phyloP scores from a whole-genome alignment of 2,888 invertebrate species.

The Timema cristinae region DNA sequence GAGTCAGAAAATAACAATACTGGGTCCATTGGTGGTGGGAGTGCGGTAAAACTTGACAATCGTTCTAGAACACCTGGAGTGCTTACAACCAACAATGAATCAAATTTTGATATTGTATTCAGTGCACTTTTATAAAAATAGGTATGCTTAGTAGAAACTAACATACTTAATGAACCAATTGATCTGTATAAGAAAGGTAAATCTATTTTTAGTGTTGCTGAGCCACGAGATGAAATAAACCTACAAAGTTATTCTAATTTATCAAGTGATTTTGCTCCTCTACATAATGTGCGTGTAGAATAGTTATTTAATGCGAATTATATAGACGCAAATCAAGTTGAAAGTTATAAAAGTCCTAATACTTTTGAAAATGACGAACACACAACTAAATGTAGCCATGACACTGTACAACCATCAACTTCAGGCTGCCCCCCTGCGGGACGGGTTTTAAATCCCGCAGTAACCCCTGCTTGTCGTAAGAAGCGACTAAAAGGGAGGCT shows the following conservation, averaged over 20 bases:
- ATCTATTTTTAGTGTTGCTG: no score
- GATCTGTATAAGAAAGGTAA: no score
- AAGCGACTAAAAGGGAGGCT: no score
- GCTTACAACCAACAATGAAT: not conserved
- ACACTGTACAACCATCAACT: not conserved
- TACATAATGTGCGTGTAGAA: not conserved
- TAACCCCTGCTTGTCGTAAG: no score
- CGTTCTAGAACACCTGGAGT: not conserved
- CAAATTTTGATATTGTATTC: conserved; percentile 3
- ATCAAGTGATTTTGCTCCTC: no score
- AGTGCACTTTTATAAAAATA: not conserved
- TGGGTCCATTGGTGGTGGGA: not conserved
- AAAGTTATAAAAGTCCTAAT: not conserved
- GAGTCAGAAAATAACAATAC: not conserved
- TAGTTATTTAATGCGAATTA: not conserved
- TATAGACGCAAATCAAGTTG: not conserved
- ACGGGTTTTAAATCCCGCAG: no score
- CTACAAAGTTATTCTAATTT: no score
- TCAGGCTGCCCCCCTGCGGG: no score
- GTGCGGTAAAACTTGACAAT: not conserved
- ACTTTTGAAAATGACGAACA: not conserved
- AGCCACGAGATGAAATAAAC: no score
- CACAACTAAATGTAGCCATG: not conserved
- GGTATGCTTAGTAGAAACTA: not conserved
- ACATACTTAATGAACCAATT: not conserved